phyloP scores from a whole-genome alignment of 2,797 vertebrate genomes.

The Eupleurogrammus muticus region DNA sequence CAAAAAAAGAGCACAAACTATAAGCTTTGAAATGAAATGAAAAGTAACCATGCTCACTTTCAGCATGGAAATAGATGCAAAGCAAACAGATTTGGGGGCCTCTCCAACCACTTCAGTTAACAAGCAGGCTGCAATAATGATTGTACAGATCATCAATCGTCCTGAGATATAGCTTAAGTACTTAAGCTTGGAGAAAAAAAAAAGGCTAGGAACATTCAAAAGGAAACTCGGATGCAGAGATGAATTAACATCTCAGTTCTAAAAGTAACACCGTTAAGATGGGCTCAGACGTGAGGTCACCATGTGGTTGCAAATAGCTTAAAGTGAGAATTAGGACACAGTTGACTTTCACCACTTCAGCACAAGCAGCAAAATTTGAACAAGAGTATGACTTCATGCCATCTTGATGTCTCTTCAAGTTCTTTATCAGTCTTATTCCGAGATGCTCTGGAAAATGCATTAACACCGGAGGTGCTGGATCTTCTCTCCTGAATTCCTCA shows the following conservation, averaged over 20 bases:
- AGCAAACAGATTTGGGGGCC: not conserved
- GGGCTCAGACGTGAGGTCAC: conserved; percentile 1
- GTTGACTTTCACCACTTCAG: too few species aligned
- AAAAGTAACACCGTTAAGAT: not conserved
- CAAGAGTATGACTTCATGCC: not conserved
- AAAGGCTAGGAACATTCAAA: not conserved
- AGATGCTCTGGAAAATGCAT: not conserved
- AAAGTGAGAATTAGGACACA: not conserved
- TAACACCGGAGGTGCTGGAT: conserved; percentile 21
- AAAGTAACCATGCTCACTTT: not conserved
- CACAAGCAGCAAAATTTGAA: not conserved
- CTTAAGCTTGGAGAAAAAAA: conserved; percentile 16
- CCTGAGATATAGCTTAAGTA: conserved; percentile 12
- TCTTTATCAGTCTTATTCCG: not conserved
- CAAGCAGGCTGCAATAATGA: not conserved
- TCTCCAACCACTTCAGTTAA: not conserved
- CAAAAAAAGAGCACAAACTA: not conserved
- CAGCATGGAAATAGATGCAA: not conserved
- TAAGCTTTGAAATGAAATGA: conserved; percentile 9
- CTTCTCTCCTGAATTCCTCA: not conserved
- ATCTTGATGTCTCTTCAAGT: not conserved
- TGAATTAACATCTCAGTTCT: not conserved
- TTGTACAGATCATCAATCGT: not conserved
- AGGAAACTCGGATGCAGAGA: not conserved
- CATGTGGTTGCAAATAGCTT: not conserved